These are phyloP conservation scores for Gadus chalcogrammus DNA, from an alignment of 2,113 vertebrate species.

Conservation along the genomic window DNA sequence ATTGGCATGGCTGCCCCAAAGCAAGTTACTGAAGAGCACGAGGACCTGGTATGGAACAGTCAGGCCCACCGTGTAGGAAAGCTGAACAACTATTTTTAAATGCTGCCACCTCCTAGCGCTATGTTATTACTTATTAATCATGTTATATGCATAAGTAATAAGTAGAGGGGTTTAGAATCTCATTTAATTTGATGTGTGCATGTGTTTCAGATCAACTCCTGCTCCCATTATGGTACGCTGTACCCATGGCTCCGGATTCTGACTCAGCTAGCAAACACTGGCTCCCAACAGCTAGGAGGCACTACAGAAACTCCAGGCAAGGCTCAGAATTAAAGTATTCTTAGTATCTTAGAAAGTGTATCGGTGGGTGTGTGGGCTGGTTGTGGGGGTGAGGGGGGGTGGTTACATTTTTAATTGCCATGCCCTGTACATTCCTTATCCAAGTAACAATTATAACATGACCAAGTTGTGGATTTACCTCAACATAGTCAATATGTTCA, in stretches of 20 bases:
- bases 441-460: too few species aligned
- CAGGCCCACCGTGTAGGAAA: too few species aligned
- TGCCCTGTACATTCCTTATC: too few species aligned
- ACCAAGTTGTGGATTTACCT: too few species aligned
- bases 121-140: too few species aligned
- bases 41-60: slow-evolving; percentile 82
- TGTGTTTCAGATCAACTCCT: slow-evolving; percentile 84
- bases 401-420: not conserved
- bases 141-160: too few species aligned
- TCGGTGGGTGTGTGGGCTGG: too few species aligned
- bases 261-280: slow-evolving; percentile 61
- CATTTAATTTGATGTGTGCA: not conserved
- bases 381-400: not conserved
- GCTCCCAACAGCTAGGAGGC: slow-evolving; percentile 74
- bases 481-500: too few species aligned
- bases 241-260: slow-evolving; percentile 86
- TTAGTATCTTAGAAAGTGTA: too few species aligned
- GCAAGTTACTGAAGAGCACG: slow-evolving; percentile 79
- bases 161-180: too few species aligned
- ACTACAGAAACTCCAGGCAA: slow-evolving; percentile 84
- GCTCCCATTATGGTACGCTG: slow-evolving; percentile 84
- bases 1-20: slow-evolving; percentile 37
- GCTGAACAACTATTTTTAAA: too few species aligned
- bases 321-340: not conserved
- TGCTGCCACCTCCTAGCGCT: too few species aligned